A percentile compares a stretch with the other conserved stretches of the same genome.
Evolutionary conservation across 1,140 invertebrate genomes (phyloP).

Genomic region (Drosophila saltans): DNA sequence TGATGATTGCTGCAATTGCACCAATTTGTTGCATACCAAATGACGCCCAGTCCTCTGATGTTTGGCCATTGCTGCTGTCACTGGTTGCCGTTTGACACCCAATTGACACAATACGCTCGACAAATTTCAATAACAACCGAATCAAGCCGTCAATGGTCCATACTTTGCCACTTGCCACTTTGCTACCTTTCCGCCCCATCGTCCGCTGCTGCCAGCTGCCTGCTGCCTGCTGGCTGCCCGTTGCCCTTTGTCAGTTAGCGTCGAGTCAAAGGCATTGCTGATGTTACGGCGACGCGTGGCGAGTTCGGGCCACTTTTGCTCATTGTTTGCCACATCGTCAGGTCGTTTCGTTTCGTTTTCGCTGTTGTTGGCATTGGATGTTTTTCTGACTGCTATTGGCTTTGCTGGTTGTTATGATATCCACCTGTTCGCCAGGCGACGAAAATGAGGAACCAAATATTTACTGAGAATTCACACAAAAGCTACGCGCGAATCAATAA

Average conservation of each 20-base stretch:
- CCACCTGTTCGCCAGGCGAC: conserved; percentile 52
- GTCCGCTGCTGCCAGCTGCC: not conserved
- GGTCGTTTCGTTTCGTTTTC: not conserved
- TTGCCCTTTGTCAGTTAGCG: not conserved
- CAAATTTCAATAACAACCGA: conserved; percentile 71
- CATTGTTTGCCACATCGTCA: conserved; percentile 1
- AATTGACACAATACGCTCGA: conserved; percentile 61
- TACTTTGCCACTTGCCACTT: conserved; percentile 33
- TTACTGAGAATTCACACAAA: not conserved
- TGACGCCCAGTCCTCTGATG: conserved; percentile 17
- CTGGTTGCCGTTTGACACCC: conserved; percentile 45
- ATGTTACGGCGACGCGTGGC: not conserved
- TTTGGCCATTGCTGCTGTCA: conserved; percentile 10
- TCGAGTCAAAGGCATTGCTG: not conserved
- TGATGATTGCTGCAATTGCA: conserved; percentile 26
- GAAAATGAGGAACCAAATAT: conserved; percentile 1
- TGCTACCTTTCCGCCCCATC: not conserved
- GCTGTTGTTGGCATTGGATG: not conserved
- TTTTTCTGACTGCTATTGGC: not conserved
- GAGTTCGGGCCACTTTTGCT: not conserved
- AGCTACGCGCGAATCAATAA: not conserved
- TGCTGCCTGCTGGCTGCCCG: not conserved
- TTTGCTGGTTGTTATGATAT: conserved; percentile 40
- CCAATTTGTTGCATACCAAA: conserved; percentile 70
- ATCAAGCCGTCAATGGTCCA: conserved; percentile 30